These are phyloP conservation scores for Colinus virginianus DNA, from an alignment of 2,113 vertebrate species.

Conservation along the genomic window DNA sequence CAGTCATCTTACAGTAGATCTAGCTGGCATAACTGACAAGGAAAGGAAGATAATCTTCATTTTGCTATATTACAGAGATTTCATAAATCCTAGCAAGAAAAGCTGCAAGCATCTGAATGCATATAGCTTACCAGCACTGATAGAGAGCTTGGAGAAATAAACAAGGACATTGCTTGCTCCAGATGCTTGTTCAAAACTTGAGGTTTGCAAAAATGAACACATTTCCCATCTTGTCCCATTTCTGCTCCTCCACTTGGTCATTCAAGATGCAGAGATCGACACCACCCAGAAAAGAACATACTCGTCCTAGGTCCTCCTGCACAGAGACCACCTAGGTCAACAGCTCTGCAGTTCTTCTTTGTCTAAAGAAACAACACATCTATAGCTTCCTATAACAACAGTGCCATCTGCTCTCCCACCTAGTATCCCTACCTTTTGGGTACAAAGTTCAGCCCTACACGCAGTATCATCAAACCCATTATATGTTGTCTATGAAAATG, in stretches of 20 bases:
- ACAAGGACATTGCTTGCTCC: background rate
- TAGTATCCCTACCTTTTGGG: background rate
- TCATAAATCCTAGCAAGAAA: background rate
- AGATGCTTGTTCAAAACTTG: background rate
- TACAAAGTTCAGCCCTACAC: background rate
- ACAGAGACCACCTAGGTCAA: background rate
- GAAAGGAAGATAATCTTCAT: background rate
- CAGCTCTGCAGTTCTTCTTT: background rate
- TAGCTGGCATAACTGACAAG: background rate
- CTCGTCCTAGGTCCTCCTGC: background rate
- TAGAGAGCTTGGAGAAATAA: background rate
- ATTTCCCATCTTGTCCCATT: background rate
- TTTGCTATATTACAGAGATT: background rate
- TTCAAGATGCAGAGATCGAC: background rate
- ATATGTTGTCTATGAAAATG: background rate
- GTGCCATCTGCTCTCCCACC: constrained; percentile 8
- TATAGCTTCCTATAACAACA: background rate
- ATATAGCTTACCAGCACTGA: background rate
- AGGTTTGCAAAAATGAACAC: background rate
- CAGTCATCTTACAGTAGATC: background rate
- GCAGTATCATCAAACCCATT: constrained; percentile 1
- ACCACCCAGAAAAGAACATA: background rate
- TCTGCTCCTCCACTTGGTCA: background rate
- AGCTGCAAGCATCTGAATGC: background rate
- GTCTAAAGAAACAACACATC: background rate